Conservation (phyloP, 2,113 vertebrate genomes). For the Pangasianodon gigas region DNA sequence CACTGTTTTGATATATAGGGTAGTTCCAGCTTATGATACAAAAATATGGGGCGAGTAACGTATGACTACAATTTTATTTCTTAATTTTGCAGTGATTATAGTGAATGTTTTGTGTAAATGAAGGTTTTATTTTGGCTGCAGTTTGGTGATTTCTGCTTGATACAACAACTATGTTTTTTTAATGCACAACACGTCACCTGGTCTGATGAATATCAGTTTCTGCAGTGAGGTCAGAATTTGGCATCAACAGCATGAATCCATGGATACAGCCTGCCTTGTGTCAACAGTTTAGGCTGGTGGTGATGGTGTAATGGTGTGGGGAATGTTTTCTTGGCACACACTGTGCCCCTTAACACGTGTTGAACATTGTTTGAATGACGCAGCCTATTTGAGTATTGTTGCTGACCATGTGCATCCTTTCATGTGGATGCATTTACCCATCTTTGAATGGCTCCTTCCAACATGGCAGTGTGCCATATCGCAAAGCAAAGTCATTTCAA, state of each 20-base stretch:
- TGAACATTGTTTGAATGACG: not conserved
- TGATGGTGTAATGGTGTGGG: not conserved
- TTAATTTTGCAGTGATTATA: not conserved
- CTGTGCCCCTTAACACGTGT: not conserved
- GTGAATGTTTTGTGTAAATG: not conserved
- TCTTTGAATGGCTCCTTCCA: not conserved
- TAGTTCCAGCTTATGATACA: not conserved
- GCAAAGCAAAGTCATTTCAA: too few species aligned
- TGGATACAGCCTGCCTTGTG: not conserved
- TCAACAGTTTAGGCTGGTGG: not conserved
- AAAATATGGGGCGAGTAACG: not conserved
- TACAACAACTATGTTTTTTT: not conserved
- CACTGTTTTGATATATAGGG: not conserved
- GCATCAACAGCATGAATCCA: not conserved
- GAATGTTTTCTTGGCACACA: constrained; percentile 6
- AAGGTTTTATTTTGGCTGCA: not conserved
- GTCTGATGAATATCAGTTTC: not conserved
- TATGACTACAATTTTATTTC: not conserved
- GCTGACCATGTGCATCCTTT: not conserved
- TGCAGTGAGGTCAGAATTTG: not conserved
- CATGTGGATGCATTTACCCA: not conserved
- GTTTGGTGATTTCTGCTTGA: not conserved
- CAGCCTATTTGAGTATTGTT: not conserved
- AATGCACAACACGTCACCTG: not conserved
- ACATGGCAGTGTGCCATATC: not conserved